These are phyloP conservation scores for Hydrotaea cyrtoneurina DNA, from an alignment of 2,888 invertebrate species.

Conservation along the genomic window DNA sequence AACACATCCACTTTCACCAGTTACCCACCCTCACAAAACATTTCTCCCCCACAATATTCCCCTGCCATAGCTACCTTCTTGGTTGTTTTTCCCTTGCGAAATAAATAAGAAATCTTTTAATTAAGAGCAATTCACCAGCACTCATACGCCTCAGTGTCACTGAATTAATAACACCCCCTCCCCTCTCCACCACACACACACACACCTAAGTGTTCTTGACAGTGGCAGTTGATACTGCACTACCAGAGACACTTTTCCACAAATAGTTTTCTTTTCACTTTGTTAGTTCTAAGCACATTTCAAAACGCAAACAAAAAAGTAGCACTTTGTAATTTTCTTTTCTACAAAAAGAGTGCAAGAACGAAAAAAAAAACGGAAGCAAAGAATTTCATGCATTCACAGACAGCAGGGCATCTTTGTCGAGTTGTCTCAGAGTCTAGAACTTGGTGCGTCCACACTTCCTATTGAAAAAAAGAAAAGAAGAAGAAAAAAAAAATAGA, in stretches of 20 bases:
- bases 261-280: conserved; percentile 17
- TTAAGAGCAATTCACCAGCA: conserved; percentile 10
- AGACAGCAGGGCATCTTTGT: conserved; percentile 5
- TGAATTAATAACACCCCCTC: conserved; percentile 44
- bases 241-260: background rate
- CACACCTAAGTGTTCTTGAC: background rate
- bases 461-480: background rate
- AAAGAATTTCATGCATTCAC: conserved; percentile 45
- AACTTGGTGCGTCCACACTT: background rate
- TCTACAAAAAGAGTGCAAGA: background rate
- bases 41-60: too few species aligned
- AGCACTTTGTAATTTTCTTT: background rate
- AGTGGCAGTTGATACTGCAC: background rate
- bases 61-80: too few species aligned
- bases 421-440: background rate
- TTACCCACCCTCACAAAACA: too few species aligned
- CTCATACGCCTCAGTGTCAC: background rate
- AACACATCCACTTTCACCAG: too few species aligned
- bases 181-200: too few species aligned
- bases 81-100: background rate
- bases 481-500: background rate
- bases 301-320: background rate
- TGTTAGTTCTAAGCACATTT: conserved; percentile 33
- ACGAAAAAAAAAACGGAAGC: background rate
- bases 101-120: background rate